Percentiles rank a stretch among this genome's conserved stretches.
These are phyloP conservation scores for Gopherus evgoodei DNA, from an alignment of 2,113 vertebrate genomes.

Conservation along the genomic window DNA sequence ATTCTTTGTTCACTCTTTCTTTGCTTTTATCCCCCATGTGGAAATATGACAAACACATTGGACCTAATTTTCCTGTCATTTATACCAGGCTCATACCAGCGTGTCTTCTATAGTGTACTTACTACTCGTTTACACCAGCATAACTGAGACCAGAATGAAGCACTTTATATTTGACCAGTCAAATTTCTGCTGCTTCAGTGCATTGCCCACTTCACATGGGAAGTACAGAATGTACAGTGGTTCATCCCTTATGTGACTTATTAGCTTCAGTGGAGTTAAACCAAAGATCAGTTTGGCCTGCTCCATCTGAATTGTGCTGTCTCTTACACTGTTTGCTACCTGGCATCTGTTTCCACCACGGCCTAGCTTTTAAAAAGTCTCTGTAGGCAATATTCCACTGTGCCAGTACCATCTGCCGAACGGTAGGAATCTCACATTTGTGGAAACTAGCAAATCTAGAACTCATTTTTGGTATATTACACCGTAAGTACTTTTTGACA, in stretches of 20 bases:
- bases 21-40: not conserved
- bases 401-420: not conserved
- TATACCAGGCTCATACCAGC: not conserved
- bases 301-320: not conserved
- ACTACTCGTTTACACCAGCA: not conserved
- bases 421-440: not conserved
- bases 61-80: not conserved
- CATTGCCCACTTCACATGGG: too few relatives aligned
- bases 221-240: too few relatives aligned
- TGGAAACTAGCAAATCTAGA: slow-evolving; percentile 22
- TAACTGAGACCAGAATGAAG: not conserved
- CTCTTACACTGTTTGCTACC: not conserved
- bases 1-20: not conserved
- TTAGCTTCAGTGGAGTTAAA: not conserved
- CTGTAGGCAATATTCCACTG: not conserved
- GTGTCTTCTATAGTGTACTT: not conserved
- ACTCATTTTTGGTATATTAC: not conserved
- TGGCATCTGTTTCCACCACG: not conserved
- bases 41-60: not conserved
- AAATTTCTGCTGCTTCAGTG: too few relatives aligned
- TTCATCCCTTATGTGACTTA: too few relatives aligned
- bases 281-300: not conserved
- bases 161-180: not conserved
- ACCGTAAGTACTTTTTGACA: not conserved
- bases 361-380: not conserved